These are phyloP conservation scores for Nixonia krombeini DNA, from an alignment of 1,140 invertebrate species.

Conservation along the genomic window DNA sequence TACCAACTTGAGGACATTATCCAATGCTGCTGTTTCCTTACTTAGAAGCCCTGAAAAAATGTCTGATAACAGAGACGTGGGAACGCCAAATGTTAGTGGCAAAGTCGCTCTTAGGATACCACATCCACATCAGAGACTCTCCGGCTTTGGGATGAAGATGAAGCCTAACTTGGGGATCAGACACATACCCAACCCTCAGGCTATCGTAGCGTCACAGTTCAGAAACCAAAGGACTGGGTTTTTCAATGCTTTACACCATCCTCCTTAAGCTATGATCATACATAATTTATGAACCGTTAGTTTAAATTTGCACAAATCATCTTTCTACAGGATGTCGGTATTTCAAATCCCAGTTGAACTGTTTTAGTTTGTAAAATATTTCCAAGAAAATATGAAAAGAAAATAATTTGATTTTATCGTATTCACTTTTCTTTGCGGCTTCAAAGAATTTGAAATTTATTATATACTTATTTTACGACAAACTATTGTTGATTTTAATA, in stretches of 20 bases:
- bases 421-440: no score
- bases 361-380: constrained; percentile 17
- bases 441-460: no score
- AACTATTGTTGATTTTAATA: no score
- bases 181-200: constrained; percentile 66
- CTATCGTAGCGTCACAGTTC: constrained; percentile 64
- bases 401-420: background rate
- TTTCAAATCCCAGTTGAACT: constrained; percentile 10
- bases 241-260: constrained; percentile 53
- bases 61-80: constrained; percentile 5
- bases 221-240: constrained; percentile 62
- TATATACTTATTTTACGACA: no score
- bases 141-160: constrained; percentile 64
- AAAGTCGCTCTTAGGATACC: constrained; percentile 64
- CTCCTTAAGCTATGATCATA: constrained; percentile 29
- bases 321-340: constrained; percentile 15
- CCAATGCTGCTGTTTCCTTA: constrained; percentile 61
- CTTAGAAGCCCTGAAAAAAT: constrained; percentile 40
- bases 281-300: background rate
- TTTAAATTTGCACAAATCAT: constrained; percentile 13
- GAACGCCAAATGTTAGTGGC: constrained; percentile 16
- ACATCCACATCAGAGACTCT: constrained; percentile 62
- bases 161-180: constrained; percentile 62
- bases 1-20: constrained; percentile 57
- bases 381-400: background rate